Evolutionary conservation across 2,113 vertebrate species (phyloP), one percentile per base, ranked within the genome.

Genomic region (Heteronetta atricapilla): DNA sequence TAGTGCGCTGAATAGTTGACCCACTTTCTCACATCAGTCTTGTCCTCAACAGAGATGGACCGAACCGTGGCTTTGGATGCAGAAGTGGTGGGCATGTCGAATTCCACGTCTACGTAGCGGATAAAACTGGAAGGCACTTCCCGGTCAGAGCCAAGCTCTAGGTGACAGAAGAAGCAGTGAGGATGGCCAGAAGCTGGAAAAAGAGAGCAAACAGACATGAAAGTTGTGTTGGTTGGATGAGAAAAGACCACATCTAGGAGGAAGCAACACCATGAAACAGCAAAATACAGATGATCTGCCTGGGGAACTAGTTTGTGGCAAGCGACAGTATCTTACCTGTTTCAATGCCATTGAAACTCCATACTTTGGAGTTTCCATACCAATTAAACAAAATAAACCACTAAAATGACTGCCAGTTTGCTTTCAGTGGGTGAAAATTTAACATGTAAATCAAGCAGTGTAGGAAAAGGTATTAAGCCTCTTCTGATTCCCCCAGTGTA

Each of bases 101-200:
- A 99, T 72, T 99, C 99, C 26, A 99, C 98, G 36, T 98, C 97
- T 46, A 98, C 97, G 2, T 98, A 96, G 78, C 55, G 97, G 77
- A 98, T 96, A 96, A 99, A 99, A 80, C 86, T 98, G 69, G 96
- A 97, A 89, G 99, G 99, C 95, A 99, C 98, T 97, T 99, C 99
- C 88, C 97, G 97, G 97, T 99, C 98, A 52, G 99, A 99, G 53
- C 98, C 99, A 95, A 99, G 98, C 96, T 99, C 99, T 69, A 99
- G 94, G 83, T 98, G 99, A 92, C 98, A 99, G 97, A 98, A 99
- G 96, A 99, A 99, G 81, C 98, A 99, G 97, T 99, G 99, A 82
- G 99, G 99, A 93, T 99, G 98, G 67, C 98, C 98, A 85, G 98
- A 98, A 76, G 97, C 99, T 98, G 89, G 11, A 52, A 88, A 96